phyloP scores from a whole-genome alignment of 2,888 invertebrate species.

The Ophion ellenae region DNA sequence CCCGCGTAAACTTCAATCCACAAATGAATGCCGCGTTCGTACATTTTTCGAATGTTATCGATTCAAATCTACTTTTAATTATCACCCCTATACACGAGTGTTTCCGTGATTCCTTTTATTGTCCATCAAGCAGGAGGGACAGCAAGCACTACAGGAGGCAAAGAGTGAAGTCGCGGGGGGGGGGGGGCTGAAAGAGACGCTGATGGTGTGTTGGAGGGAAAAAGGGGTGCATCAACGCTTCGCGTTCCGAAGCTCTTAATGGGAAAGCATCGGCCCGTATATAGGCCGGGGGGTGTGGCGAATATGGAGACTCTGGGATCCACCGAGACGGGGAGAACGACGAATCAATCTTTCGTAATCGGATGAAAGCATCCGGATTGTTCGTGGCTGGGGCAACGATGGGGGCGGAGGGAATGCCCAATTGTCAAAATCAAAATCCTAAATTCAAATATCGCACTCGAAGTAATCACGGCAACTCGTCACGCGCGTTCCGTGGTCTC shows the following conservation, averaged over 20 bases:
- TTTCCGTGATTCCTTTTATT: slow-evolving; percentile 51
- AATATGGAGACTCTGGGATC: slow-evolving; percentile 40
- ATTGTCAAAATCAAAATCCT: slow-evolving; percentile 76
- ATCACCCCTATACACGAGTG: neutral
- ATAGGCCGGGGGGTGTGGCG: neutral
- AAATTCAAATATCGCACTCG: slow-evolving; percentile 78
- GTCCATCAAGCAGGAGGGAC: slow-evolving; percentile 49
- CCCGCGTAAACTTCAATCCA: neutral
- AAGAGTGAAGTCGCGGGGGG: neutral
- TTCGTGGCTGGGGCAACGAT: slow-evolving; percentile 48
- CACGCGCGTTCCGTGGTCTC: slow-evolving; percentile 61
- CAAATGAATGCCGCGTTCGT: neutral
- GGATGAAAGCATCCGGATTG: slow-evolving; percentile 72
- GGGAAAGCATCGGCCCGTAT: slow-evolving; percentile 54
- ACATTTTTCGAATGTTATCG: neutral
- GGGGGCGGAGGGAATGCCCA: slow-evolving; percentile 55
- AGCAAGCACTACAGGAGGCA: slow-evolving; percentile 21
- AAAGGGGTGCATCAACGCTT: slow-evolving; percentile 57
- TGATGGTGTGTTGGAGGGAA: slow-evolving; percentile 42
- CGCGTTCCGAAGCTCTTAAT: slow-evolving; percentile 47
- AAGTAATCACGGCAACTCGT: slow-evolving; percentile 71
- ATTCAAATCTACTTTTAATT: slow-evolving; percentile 30
- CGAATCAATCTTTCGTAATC: slow-evolving; percentile 74
- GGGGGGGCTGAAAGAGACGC: slow-evolving; percentile 3
- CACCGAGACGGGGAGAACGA: slow-evolving; percentile 51